Conservation (phyloP, 2,113 vertebrate species). For the Psephotus haematonotus region DNA sequence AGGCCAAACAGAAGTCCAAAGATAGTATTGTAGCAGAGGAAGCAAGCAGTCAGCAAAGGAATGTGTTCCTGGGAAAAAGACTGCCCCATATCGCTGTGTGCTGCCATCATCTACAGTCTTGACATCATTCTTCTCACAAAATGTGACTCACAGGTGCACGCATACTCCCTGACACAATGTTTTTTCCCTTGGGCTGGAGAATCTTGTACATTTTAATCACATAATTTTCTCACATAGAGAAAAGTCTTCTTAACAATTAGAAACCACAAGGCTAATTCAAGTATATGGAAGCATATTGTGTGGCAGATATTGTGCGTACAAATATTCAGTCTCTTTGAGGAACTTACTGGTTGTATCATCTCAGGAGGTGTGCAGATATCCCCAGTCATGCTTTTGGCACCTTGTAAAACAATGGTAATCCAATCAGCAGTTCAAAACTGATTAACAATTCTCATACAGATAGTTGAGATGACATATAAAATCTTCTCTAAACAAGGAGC, state of each 20-base stretch:
- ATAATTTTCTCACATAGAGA: background rate
- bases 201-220: background rate
- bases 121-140: background rate
- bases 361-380: background rate
- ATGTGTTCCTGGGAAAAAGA: background rate
- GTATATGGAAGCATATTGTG: background rate
- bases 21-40: background rate
- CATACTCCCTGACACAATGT: no score
- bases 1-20: background rate
- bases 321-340: background rate
- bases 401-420: no score
- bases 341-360: no score
- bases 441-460: no score
- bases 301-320: background rate
- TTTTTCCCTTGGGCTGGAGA: background rate
- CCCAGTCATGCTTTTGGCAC: no score
- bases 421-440: no score
- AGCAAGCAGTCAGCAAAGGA: background rate
- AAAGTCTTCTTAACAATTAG: background rate
- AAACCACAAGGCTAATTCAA: background rate
- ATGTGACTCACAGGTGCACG: background rate
- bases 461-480: no score
- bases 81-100: background rate
- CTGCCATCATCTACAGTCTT: background rate
- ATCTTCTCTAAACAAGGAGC: no score